Base-by-base conservation (phyloP, 2,113 vertebrate species). In the Equus przewalskii region DNA sequence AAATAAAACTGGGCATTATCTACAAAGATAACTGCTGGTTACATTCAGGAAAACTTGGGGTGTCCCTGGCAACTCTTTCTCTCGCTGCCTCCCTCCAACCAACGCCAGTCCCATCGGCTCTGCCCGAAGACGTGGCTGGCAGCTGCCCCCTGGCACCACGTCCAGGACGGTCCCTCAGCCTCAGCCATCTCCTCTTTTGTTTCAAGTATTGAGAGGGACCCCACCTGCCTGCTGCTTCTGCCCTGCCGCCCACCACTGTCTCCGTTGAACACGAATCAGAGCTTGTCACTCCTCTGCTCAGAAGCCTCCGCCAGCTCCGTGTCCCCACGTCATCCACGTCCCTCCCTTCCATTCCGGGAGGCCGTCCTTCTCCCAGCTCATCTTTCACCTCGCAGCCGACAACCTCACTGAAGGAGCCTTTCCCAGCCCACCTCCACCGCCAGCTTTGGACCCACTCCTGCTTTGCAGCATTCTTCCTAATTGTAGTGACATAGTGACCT, bases 301-400 rank as follows among this genome's bases (percentile, higher is more conserved):
- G 51, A n/a, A 36, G 75, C 26, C 36, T 44, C 10, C 0, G 1
- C 44, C 12, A 46, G 14, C 21, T 36, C 24, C 33, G 36, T 33
- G 0, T 26, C 21, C 49, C 18, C 30, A 4, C 1, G 49, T 36
- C 67, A 58, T 9, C 56, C 14, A 0, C 5, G 0, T 54, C 13
- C 26, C 14, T 11, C 36, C 41, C 9, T 75, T 44, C 41, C 33
- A 58, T 30, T 33, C n/a, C 5, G 0, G 19, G 65, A n/a, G 26
- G 65, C 78, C 46, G 41, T 13, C 70, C 18, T 10, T 46, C 54
- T 30, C 13, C 14, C 26, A 46, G 33, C 41, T 4, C 10, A 11
- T 26, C 36, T 46, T 21, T 19, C 41, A 10, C 3, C 36, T 41
- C 16, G 75, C 21, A 12, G 41, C 67, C 26, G 33, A 41, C 33